Conservation (phyloP, 2,113 vertebrate genomes). For the Phalacrocorax aristotelis region DNA sequence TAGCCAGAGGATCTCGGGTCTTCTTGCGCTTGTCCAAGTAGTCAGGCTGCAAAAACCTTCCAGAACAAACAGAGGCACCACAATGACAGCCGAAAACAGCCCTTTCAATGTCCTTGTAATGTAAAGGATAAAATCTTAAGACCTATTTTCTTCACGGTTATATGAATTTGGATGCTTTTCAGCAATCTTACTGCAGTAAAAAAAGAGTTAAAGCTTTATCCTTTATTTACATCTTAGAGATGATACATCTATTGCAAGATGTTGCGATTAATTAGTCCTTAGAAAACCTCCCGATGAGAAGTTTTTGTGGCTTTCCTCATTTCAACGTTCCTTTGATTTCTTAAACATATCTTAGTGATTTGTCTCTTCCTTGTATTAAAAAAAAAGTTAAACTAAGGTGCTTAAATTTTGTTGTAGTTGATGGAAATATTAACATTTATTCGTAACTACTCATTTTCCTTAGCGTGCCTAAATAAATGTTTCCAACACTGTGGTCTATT, state of each 20-base stretch:
- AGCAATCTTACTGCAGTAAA: conserved; percentile 37
- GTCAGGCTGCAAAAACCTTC: conserved; percentile 16
- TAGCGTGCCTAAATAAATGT: conserved; percentile 11
- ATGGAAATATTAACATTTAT: conserved; percentile 49
- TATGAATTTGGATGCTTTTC: conserved; percentile 51
- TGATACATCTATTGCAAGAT: conserved; percentile 32
- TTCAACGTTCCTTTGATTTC: conserved; percentile 51
- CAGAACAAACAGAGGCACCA: not conserved
- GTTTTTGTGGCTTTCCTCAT: conserved; percentile 43
- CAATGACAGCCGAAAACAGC: conserved; percentile 25
- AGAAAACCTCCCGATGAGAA: not conserved
- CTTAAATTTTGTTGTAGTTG: conserved; percentile 26
- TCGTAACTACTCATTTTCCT: conserved; percentile 40
- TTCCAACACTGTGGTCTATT: conserved; percentile 33
- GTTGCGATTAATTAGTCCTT: conserved; percentile 10
- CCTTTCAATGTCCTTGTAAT: conserved; percentile 30
- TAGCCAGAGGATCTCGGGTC: not conserved
- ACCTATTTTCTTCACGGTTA: conserved; percentile 51
- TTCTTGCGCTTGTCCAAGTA: not conserved
- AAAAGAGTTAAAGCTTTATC: conserved; percentile 40
- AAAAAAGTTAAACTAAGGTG: not conserved
- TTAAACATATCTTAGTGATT: conserved; percentile 19
- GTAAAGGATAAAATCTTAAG: conserved; percentile 45
- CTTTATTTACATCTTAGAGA: conserved; percentile 46
- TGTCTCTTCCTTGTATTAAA: not conserved